These are phyloP conservation scores for Bettongia penicillata DNA, from an alignment of 2,113 vertebrate genomes.

Conservation along the genomic window DNA sequence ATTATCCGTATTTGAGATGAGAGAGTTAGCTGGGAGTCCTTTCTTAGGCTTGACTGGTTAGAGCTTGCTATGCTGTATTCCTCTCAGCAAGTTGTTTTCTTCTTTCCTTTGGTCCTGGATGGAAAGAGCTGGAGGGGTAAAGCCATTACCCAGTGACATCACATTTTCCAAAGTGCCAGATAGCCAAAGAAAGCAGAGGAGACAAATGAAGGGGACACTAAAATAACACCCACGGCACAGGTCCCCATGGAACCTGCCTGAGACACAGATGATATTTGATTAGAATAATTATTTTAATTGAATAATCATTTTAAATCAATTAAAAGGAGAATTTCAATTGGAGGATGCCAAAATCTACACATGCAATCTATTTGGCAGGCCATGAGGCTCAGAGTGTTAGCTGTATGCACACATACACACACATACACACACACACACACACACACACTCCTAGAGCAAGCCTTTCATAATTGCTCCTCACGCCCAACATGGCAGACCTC, in stretches of 20 bases:
- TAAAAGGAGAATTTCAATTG: slow-evolving; percentile 78
- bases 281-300: slow-evolving; percentile 82
- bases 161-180: slow-evolving; percentile 64
- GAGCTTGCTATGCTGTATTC: slow-evolving; percentile 33
- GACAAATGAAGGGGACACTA: slow-evolving; percentile 75
- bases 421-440: slow-evolving; percentile 37
- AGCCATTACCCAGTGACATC: slow-evolving; percentile 61
- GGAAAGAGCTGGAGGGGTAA: slow-evolving; percentile 59
- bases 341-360: slow-evolving; percentile 74
- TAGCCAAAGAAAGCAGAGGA: slow-evolving; percentile 70
- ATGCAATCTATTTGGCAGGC: slow-evolving; percentile 79
- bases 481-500: slow-evolving; percentile 65
- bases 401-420: slow-evolving; percentile 44
- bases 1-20: background rate
- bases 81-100: slow-evolving; percentile 38
- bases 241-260: slow-evolving; percentile 70
- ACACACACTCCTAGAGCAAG: background rate
- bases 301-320: slow-evolving; percentile 79
- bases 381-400: slow-evolving; percentile 59
- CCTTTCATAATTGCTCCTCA: slow-evolving; percentile 77
- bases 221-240: slow-evolving; percentile 73
- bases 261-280: slow-evolving; percentile 80
- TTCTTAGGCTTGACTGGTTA: background rate
- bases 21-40: background rate
- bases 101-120: slow-evolving; percentile 5